A percentile compares a stretch with the other conserved stretches of the same genome.
phyloP scores from a whole-genome alignment of 2,113 vertebrate genomes.

The Benitochromis conjunctus region DNA sequence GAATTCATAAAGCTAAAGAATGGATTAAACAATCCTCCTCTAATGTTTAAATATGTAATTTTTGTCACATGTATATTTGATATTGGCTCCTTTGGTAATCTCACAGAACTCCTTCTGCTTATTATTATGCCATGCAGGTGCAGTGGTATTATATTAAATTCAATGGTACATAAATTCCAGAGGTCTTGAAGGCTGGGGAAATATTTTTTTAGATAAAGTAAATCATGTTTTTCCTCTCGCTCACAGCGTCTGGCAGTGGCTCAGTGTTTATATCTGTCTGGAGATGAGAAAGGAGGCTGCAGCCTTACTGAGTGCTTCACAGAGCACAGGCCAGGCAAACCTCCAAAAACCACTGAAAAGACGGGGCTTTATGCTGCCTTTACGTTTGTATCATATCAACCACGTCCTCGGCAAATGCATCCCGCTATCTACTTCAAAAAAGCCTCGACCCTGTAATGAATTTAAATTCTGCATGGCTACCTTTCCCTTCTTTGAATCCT shows the following conservation, averaged over 20 bases:
- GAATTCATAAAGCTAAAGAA: neutral
- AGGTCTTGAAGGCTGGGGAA: neutral
- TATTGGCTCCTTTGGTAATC: neutral
- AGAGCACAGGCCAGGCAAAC: constrained; percentile 10
- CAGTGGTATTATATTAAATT: neutral
- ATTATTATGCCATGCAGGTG: neutral
- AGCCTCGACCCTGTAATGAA: neutral
- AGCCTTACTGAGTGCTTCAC: constrained; percentile 9
- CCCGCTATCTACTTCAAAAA: constrained; percentile 14
- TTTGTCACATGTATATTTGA: constrained; percentile 7
- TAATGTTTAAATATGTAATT: neutral
- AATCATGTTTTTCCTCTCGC: constrained; percentile 1
- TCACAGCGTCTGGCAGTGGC: neutral
- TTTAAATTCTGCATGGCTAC: constrained; percentile 18
- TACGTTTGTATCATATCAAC: constrained; percentile 22
- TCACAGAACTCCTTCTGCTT: neutral
- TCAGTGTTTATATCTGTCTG: constrained; percentile 25
- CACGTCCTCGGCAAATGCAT: neutral
- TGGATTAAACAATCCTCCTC: neutral
- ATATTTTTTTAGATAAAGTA: constrained; percentile 2
- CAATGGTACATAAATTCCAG: neutral
- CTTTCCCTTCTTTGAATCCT: constrained; percentile 14
- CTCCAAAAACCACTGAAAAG: constrained; percentile 8
- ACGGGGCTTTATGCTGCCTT: constrained; percentile 15
- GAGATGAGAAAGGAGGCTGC: constrained; percentile 5